phyloP scores from a whole-genome alignment of 2,113 vertebrate genomes.

The Rynchops niger region DNA sequence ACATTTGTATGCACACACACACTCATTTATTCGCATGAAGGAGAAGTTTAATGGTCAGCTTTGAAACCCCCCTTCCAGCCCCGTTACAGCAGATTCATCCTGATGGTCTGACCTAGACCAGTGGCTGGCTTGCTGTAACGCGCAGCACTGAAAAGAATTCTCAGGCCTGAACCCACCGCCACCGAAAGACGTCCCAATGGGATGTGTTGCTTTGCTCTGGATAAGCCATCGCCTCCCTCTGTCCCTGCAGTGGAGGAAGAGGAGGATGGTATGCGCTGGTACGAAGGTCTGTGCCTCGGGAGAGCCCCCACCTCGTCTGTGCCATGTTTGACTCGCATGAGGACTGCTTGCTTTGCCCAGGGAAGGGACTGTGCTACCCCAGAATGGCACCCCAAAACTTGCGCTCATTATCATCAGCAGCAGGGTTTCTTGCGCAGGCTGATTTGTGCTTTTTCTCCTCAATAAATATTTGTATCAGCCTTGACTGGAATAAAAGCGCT shows the following conservation, averaged over 20 bases:
- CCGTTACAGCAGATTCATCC: neutral
- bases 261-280: neutral
- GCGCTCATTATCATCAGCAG: accelerated
- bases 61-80: neutral
- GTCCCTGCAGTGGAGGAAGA: neutral
- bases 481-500: neutral
- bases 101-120: neutral
- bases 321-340: accelerated
- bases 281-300: accelerated
- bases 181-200: accelerated
- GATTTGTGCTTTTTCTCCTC: neutral
- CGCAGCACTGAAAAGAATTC: accelerated
- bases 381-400: neutral
- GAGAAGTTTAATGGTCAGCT: neutral
- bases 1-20: neutral
- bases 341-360: neutral
- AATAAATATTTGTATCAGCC: neutral
- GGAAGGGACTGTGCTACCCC: neutral
- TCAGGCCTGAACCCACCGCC: accelerated
- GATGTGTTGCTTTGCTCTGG: neutral
- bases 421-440: neutral
- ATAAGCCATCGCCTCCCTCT: neutral
- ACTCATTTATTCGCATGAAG: neutral
- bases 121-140: neutral
- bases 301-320: neutral